Evolutionary conservation across 2,797 vertebrate species (phyloP), one percentile per base, ranked within the genome.

Genomic region (Lepilemur septentrionalis): DNA sequence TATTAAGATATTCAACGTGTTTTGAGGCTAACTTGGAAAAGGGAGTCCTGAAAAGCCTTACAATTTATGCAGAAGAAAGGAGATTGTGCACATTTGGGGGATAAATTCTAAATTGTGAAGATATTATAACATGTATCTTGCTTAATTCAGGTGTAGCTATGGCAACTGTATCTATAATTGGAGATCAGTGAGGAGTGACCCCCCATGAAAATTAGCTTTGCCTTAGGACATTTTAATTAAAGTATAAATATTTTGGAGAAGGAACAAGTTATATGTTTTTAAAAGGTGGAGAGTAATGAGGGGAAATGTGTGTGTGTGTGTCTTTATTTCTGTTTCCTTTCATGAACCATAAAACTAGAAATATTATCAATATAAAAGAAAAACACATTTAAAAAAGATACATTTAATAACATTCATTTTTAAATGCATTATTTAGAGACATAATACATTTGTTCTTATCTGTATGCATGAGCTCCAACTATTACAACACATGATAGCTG

Each of bases 241-340:
- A 63, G 38, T 57, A n/a, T 72, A 48, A 65, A 69, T 61, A 55
- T 91, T 72, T 75, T 22, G 35, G 72, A 83, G 87, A 89, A 91
- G 30, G 69, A 65, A 50, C 2, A 59, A 22, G 20, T 30, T 65
- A 41, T 72, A 41, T 38, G 28, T 46, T 87, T 59, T 59, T 59
- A 59, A 59, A 59, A 59, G 57, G 48, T 22, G 25, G 2, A 12
- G 41, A 41, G n/a, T 15, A n/a, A 41, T 75, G 52, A 81, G 23
- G 32, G 11, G 46, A 65, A 25, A 3, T 7, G 6, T 12, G 41
- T 32, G 8, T 35, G 10, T 79, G 30, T 13, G 20, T 46, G 22
- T 48, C 8, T 73, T 73, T 46, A 73, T 30, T 73, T 73, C 15
- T 48, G 13, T 43, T 76, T 84, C 50, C 67, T 50, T 82, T 75